Evolutionary conservation across 2,888 invertebrate species (phyloP), one percentile per base, ranked within the genome.

Genomic region (Agriotes lineatus): DNA sequence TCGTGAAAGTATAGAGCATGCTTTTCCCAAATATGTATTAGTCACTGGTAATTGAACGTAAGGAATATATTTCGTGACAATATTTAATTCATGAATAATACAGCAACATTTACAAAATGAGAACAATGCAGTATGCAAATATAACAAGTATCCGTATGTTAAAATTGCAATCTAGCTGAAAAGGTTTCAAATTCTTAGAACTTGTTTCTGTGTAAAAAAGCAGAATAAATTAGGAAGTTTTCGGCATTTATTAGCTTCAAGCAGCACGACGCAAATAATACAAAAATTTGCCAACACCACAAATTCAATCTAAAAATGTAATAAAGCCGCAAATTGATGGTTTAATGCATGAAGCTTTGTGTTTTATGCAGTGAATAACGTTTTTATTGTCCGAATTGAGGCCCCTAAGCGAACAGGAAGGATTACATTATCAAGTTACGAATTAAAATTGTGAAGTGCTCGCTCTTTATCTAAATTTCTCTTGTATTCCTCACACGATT

Each of bases 401-500:
- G n/a, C 2, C 9, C n/a, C 9, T 10, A 42, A 44, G 18, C 20
- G 4, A 7, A 18, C 19, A 5, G 1, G 9, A 18, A 44, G 20
- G 1, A 20, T 19, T 19, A 10, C 20, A 18, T 19, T 44, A 19
- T 14, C 20, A 10, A 19, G 19, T 2, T 20, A 44, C 10, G 44
- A 19, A 44, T 44, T 44, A 44, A 19, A 44, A 44, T 42, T 44
- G 19, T 44, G 44, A 44, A 44, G 16, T 19, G 1, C 14, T 9
- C 18, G n/a, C 19, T 44, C 44, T 44, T 20, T 44, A 20, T 9
- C 44, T 44, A 14, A 44, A 44, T 44, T 44, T 44, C 20, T 35
- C 37, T 33, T 19, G 37, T 56, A 56, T 56, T 56, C 56, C 35
- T 33, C 56, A 25, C 56, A 56, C 56, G 56, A 56, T 56, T 56